These are phyloP conservation scores for Leiothrix lutea DNA, from an alignment of 2,113 vertebrate genomes.

Conservation along the genomic window DNA sequence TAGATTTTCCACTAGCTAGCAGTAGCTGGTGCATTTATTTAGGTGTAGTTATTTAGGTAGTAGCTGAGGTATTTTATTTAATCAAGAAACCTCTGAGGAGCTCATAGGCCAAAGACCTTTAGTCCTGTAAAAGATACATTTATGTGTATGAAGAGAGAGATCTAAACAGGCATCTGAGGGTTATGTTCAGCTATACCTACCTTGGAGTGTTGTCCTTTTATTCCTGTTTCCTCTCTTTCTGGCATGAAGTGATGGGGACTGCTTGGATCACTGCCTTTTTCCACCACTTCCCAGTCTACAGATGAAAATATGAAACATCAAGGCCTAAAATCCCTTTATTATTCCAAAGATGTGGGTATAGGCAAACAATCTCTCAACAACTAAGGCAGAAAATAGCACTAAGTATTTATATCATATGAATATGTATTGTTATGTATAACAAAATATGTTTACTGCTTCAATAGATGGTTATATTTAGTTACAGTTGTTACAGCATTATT, in stretches of 20 bases:
- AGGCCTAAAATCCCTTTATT: not conserved
- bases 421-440: not conserved
- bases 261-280: not conserved
- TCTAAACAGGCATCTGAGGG: not conserved
- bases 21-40: not conserved
- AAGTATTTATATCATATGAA: not conserved
- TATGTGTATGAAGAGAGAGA: not conserved
- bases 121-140: not conserved
- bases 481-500: not conserved
- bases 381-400: not conserved
- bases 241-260: not conserved
- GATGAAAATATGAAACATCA: not conserved
- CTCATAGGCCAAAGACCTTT: not conserved
- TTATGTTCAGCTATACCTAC: not conserved
- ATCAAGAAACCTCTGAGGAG: not conserved
- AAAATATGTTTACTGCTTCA: not conserved
- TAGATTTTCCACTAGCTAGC: not conserved
- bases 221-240: not conserved
- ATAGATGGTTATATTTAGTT: not conserved
- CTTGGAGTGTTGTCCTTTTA: not conserved
- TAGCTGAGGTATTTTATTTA: not conserved
- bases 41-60: not conserved
- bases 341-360: not conserved
- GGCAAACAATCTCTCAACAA: not conserved
- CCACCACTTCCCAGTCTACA: not conserved